Conservation (phyloP, 2,113 vertebrate species). For the Plectropomus leopardus region DNA sequence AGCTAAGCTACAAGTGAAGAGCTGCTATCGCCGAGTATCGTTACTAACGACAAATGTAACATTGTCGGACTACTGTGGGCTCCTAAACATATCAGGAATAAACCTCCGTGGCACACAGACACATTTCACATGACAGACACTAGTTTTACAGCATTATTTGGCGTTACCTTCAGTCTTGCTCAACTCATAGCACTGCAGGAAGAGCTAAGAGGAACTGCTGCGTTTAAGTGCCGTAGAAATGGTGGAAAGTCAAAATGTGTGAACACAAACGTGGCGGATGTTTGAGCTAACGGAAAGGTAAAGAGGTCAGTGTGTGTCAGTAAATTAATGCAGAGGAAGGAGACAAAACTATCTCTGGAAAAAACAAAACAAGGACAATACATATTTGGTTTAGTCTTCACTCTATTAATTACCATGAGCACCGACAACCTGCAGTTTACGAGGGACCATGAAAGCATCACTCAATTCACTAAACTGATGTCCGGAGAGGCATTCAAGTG, state of each 20-base stretch:
- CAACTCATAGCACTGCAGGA: constrained; percentile 71
- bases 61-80: not conserved
- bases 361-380: not conserved
- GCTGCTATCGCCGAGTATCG: constrained; percentile 7
- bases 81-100: not conserved
- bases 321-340: not conserved
- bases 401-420: not conserved
- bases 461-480: not conserved
- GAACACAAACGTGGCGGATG: not conserved
- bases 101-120: too few relatives aligned
- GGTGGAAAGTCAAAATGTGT: not conserved
- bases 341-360: not conserved
- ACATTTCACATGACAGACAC: not conserved
- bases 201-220: constrained; percentile 40
- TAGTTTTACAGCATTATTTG: not conserved
- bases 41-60: not conserved
- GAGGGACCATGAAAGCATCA: not conserved
- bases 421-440: fast-evolving
- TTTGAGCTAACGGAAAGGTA: not conserved
- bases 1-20: constrained; percentile 47
- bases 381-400: not conserved
- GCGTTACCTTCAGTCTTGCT: constrained; percentile 62
- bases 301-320: not conserved
- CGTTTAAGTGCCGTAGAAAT: constrained; percentile 11
- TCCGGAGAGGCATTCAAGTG: not conserved